Conservation (phyloP, 2,113 vertebrate species). For the Siniperca knerii region DNA sequence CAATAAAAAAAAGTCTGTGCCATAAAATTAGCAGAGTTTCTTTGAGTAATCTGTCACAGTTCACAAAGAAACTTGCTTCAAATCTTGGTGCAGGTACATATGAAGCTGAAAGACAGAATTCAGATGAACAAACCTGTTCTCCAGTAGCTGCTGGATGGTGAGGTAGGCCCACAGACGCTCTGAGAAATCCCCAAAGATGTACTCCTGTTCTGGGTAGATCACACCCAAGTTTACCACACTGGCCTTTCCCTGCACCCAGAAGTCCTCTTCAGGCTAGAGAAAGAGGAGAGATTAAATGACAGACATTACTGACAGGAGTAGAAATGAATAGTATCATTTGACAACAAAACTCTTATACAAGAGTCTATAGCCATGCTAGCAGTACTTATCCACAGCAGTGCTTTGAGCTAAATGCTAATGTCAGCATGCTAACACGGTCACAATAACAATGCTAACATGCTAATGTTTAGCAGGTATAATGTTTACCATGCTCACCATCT, state of each 20-base stretch:
- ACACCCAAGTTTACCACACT: slow-evolving; percentile 60
- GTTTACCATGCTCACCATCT: not conserved
- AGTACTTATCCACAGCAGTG: not conserved
- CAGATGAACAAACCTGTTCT: slow-evolving; percentile 74
- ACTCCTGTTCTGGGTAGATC: slow-evolving; percentile 81
- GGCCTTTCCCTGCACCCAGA: slow-evolving; percentile 60
- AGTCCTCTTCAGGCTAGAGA: slow-evolving; percentile 62
- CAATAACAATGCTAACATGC: not conserved
- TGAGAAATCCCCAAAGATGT: slow-evolving; percentile 85
- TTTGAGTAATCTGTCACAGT: not conserved
- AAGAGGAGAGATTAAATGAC: not conserved
- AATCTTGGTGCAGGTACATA: not conserved
- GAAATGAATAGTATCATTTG: not conserved
- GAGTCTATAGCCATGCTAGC: not conserved
- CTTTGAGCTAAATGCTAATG: not conserved
- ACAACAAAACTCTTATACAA: not conserved
- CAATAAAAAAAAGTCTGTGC: not conserved
- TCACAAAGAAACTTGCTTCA: not conserved
- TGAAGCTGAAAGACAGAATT: not conserved
- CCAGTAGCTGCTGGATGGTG: slow-evolving; percentile 86
- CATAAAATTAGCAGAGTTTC: not conserved
- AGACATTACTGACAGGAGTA: not conserved
- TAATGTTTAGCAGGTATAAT: not conserved
- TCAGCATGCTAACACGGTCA: not conserved
- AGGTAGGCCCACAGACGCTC: slow-evolving; percentile 89